phyloP scores from a whole-genome alignment of 2,888 invertebrate genomes.

The Amphipoea lucens region DNA sequence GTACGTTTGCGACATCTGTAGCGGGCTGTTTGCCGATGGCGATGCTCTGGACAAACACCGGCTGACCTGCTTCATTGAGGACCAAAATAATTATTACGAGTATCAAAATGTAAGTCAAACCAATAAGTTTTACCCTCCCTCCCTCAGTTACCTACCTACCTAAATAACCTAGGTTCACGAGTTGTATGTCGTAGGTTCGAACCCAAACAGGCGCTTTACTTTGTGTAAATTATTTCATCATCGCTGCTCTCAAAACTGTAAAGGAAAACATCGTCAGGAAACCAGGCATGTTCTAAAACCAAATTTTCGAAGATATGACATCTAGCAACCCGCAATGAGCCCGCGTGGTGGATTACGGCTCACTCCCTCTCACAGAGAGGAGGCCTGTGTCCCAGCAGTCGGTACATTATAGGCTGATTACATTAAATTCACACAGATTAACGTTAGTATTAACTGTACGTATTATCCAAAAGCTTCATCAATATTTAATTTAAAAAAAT shows the following conservation, averaged over 20 bases:
- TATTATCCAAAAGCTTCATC: not conserved
- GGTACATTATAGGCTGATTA: not conserved
- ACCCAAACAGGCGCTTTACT: not conserved
- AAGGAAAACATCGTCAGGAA: not conserved
- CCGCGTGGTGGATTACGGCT: not conserved
- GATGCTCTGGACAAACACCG: constrained; percentile 83
- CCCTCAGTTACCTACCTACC: not conserved
- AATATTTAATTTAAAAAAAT: not conserved
- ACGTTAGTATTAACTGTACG: not conserved
- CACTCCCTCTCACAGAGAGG: not conserved
- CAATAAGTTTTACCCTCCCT: not conserved
- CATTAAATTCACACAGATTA: not conserved
- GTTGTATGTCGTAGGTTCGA: not conserved
- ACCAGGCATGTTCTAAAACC: not conserved
- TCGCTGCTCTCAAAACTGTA: not conserved
- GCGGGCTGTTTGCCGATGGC: constrained; percentile 83
- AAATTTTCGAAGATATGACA: not conserved
- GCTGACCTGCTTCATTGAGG: constrained; percentile 75
- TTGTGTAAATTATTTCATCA: too few species aligned
- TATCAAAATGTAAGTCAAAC: constrained; percentile 64
- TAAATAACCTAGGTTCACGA: not conserved
- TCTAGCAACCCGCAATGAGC: not conserved
- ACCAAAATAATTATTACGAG: constrained; percentile 68
- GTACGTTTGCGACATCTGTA: constrained; percentile 86
- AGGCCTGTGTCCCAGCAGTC: not conserved